A percentile compares a stretch with the other conserved stretches of the same genome.
phyloP scores from a whole-genome alignment of 2,113 vertebrate genomes.

The Osmerus mordax region DNA sequence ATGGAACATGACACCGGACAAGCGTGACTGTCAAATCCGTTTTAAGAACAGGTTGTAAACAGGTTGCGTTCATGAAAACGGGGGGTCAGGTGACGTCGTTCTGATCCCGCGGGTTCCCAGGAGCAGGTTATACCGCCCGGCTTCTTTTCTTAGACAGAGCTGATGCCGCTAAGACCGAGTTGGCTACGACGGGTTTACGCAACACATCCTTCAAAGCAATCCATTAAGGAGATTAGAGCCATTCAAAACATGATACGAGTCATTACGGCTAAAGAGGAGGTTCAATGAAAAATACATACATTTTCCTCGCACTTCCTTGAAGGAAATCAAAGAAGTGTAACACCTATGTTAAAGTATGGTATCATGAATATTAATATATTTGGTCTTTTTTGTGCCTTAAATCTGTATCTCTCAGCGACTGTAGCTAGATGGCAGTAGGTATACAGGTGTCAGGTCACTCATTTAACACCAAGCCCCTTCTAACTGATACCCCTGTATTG shows the following conservation, averaged over 20 bases:
- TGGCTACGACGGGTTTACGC: constrained; percentile 15
- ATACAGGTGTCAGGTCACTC: not conserved
- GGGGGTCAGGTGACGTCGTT: constrained; percentile 1
- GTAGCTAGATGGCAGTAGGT: constrained; percentile 50
- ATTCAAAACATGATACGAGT: not conserved
- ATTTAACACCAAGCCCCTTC: not conserved
- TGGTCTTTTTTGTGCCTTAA: no score
- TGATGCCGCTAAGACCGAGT: constrained; percentile 8
- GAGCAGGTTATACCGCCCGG: constrained; percentile 7
- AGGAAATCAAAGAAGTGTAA: no score
- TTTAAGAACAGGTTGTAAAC: not conserved
- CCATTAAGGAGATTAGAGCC: constrained; percentile 45
- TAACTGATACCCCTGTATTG: not conserved
- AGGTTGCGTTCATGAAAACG: no score
- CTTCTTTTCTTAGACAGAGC: constrained; percentile 16
- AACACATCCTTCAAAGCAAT: constrained; percentile 1
- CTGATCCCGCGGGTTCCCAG: no score
- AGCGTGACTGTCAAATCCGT: not conserved
- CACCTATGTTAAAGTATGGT: no score
- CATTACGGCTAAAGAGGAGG: not conserved
- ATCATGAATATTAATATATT: no score
- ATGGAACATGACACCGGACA: no score
- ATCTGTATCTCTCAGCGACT: no score
- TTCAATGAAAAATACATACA: not conserved
- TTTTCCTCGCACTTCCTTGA: no score